Percentiles rank a stretch among this genome's conserved stretches.
phyloP scores from a whole-genome alignment of 1,140 invertebrate genomes.

The Centruroides sculpturatus region DNA sequence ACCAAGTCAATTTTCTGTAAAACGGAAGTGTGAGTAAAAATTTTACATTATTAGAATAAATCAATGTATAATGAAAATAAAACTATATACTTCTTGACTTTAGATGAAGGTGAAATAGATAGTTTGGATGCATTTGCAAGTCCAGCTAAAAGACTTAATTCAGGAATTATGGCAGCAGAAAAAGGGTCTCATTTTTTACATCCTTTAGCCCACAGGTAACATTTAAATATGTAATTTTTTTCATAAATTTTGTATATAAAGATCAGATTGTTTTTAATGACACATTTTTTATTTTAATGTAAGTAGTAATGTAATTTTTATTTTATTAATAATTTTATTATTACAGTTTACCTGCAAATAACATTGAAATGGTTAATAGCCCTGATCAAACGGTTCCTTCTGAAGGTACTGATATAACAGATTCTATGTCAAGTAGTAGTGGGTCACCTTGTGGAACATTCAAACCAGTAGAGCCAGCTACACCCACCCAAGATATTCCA shows the following conservation, averaged over 20 bases:
- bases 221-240: too few species aligned
- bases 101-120: neutral
- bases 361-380: neutral
- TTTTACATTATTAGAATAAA: neutral
- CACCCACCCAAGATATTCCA: neutral
- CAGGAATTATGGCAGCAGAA: neutral
- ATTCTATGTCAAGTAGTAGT: conserved; percentile 2
- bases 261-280: too few species aligned
- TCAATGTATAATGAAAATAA: too few species aligned
- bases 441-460: conserved; percentile 12
- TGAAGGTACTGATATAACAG: neutral
- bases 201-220: neutral
- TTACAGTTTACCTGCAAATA: too few species aligned
- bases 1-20: conserved; percentile 52
- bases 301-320: too few species aligned
- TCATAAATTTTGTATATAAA: too few species aligned
- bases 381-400: conserved; percentile 6
- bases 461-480: conserved; percentile 12
- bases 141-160: neutral
- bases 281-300: too few species aligned
- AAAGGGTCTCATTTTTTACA: neutral
- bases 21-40: conserved; percentile 53
- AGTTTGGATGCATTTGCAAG: neutral
- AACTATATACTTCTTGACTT: too few species aligned
- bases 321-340: too few species aligned